phyloP scores from a whole-genome alignment of 1,140 invertebrate species.

The Colletes latitarsis region DNA sequence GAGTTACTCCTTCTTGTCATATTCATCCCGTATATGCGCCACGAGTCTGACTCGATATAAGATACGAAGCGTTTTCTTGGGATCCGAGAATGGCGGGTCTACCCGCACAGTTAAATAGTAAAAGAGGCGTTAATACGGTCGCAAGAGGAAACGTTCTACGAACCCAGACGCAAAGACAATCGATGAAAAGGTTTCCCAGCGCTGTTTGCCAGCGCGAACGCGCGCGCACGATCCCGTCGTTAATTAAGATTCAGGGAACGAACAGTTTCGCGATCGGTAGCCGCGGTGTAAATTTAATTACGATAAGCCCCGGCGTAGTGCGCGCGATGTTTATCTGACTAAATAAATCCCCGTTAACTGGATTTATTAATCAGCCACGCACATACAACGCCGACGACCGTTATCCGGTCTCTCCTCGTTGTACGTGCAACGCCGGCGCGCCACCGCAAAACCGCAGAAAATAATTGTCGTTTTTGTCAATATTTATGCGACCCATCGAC shows the following conservation, averaged over 20 bases:
- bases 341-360: slow-evolving; percentile 51
- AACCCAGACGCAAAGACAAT: not conserved
- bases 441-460: slow-evolving; percentile 18
- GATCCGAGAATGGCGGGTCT: too few relatives aligned
- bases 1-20: too few relatives aligned
- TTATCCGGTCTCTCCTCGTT: slow-evolving; percentile 8
- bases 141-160: not conserved
- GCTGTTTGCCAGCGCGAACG: not conserved
- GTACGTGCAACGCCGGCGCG: too few relatives aligned
- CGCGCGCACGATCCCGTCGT: slow-evolving; percentile 7
- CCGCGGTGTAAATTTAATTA: slow-evolving; percentile 44
- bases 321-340: slow-evolving; percentile 43
- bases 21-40: too few relatives aligned
- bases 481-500: slow-evolving; percentile 47
- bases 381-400: slow-evolving; percentile 41
- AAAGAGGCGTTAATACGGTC: not conserved
- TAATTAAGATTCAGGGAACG: slow-evolving; percentile 47
- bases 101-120: too few relatives aligned
- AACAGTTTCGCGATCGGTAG: slow-evolving; percentile 40
- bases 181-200: not conserved
- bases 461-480: slow-evolving; percentile 55
- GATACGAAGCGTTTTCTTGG: too few relatives aligned
- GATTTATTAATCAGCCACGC: slow-evolving; percentile 52
- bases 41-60: too few relatives aligned
- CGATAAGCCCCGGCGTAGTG: slow-evolving; percentile 23